Conservation (phyloP, 2,113 vertebrate genomes). For the Abramis brama region DNA sequence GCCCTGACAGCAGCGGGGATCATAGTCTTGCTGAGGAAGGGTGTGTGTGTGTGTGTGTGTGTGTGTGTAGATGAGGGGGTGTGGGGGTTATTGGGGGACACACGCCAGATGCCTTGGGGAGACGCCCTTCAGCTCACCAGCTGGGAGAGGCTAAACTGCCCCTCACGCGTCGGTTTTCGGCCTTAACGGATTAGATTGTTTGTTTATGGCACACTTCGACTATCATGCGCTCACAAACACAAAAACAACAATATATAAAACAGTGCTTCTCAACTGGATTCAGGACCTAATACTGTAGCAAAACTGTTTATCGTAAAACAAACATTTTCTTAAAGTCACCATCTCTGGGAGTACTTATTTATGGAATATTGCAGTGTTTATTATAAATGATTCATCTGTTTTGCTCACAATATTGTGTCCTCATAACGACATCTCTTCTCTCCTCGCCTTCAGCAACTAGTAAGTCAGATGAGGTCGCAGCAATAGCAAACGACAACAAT, state of each 20-base stretch:
- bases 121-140: constrained; percentile 78
- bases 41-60: constrained; percentile 54
- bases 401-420: too few relatives aligned
- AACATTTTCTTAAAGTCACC: neutral
- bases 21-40: constrained; percentile 55
- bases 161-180: constrained; percentile 42
- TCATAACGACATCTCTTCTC: too few relatives aligned
- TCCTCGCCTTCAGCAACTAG: neutral
- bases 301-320: neutral
- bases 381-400: neutral
- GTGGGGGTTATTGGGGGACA: constrained; percentile 72
- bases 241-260: neutral
- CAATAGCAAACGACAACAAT: neutral
- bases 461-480: neutral
- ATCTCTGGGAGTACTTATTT: neutral
- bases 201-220: constrained; percentile 50
- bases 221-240: neutral
- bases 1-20: constrained; percentile 70
- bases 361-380: neutral
- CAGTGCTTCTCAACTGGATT: neutral
- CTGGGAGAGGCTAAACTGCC: constrained; percentile 70
- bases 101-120: constrained; percentile 82
- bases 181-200: constrained; percentile 48
- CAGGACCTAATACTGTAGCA: neutral
- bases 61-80: constrained; percentile 52